Base-by-base conservation (phyloP, 2,113 vertebrate genomes). In the Copsychus sechellarum region DNA sequence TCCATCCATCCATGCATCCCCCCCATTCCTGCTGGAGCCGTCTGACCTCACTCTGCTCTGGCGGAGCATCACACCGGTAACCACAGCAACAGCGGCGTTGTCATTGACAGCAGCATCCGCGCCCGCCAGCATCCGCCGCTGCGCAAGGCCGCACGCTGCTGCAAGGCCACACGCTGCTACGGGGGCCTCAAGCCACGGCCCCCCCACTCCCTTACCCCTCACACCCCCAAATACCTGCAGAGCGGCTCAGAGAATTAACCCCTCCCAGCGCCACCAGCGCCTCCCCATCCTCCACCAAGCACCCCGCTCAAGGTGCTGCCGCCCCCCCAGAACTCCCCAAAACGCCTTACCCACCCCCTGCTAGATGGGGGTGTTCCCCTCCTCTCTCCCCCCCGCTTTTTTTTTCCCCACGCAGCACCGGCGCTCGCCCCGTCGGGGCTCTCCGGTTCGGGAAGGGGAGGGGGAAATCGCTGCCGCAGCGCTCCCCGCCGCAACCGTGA, bases 21-120 rank as follows among this genome's bases (percentile, higher is more conserved):
- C 56, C 33, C 58, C 20, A 14, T 58, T 91, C 43, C 70, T 91
- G 65, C 77, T 16, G 92, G 93, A 93, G 79, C 90, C 67, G 73
- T 95, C 95, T 95, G 95, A 93, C 95, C 95, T 96, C 94, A 93
- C 90, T 91, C 74, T 51, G 92, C 91, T 94, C 95, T 50, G 88
- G 54, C 66, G 92, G 69, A 94, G 96, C 95, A 97, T 96, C 96
- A 95, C 73, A 67, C 40, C 61, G 71, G 95, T 97, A 50, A 69
- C 94, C 96, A 93, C 83, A 58, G 95, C 96, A 97, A 97, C 96
- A 82, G 92, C 88, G 66, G 88, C 90, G 96, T 90, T 96, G 96
- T 84, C 89, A 92, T 84, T 92, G 93, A 94, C 91, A 84, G 93
- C 96, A 87, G 88, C 90, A 82, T 84, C 92, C n/a, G 73, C 79